Evolutionary conservation across 2,888 invertebrate species (phyloP).

Genomic region (Subacronicta megacephala): DNA sequence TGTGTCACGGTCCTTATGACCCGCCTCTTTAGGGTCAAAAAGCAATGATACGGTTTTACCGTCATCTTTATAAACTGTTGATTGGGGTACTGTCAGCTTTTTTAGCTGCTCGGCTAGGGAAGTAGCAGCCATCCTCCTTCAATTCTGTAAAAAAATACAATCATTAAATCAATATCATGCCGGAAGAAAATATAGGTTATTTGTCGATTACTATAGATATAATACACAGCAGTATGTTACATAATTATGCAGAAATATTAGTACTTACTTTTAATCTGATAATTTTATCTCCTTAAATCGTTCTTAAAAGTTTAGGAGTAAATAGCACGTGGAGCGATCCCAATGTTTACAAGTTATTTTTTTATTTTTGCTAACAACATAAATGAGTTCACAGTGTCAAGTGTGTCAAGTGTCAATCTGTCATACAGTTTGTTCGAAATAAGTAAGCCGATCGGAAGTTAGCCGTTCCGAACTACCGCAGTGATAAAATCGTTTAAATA

Average conservation of each 20-base stretch:
- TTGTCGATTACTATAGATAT: neutral
- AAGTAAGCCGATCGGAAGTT: too few relatives aligned
- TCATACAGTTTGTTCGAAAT: too few relatives aligned
- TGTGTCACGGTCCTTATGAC: slow-evolving; percentile 94
- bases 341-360: too few relatives aligned
- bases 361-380: too few relatives aligned
- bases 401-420: too few relatives aligned
- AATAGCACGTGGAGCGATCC: slow-evolving; percentile 29
- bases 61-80: slow-evolving; percentile 91
- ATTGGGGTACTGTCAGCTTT: slow-evolving; percentile 93
- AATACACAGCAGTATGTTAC: slow-evolving; percentile 14
- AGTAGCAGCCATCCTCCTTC: slow-evolving; percentile 86
- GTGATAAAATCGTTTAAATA: too few relatives aligned
- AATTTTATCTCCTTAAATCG: too few relatives aligned
- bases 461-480: too few relatives aligned
- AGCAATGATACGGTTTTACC: slow-evolving; percentile 94
- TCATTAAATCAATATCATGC: slow-evolving; percentile 6
- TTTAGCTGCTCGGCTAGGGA: slow-evolving; percentile 94
- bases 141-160: slow-evolving; percentile 16
- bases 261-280: neutral
- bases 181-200: slow-evolving; percentile 14
- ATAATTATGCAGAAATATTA: neutral
- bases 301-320: too few relatives aligned
- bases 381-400: too few relatives aligned
- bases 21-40: slow-evolving; percentile 97